Evolutionary conservation across 2,888 invertebrate genomes (phyloP).

Genomic region (Tenthredo scrophulariae): DNA sequence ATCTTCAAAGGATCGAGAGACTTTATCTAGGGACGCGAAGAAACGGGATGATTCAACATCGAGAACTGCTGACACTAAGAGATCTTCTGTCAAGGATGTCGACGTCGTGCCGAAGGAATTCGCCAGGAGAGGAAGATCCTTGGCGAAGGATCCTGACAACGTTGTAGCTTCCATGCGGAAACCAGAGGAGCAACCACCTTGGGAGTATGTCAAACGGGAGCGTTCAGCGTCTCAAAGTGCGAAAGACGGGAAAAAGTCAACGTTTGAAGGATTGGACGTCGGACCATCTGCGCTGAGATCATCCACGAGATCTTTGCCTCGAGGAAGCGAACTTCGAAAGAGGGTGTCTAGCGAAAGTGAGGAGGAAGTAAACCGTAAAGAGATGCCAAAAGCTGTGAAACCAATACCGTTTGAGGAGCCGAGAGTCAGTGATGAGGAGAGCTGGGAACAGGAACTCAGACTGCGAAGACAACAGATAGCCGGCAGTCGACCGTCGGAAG

Average conservation of each 20-base stretch:
- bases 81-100: constrained; percentile 55
- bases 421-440: constrained; percentile 72
- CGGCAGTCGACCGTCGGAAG: constrained; percentile 65
- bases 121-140: constrained; percentile 16
- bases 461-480: constrained; percentile 67
- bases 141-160: neutral
- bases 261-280: constrained; percentile 57
- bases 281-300: constrained; percentile 56
- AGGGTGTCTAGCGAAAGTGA: constrained; percentile 73
- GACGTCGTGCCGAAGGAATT: constrained; percentile 41
- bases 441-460: constrained; percentile 73
- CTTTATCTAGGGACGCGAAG: constrained; percentile 31
- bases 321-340: constrained; percentile 60
- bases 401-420: constrained; percentile 61
- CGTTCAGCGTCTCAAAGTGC: constrained; percentile 63
- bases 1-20: constrained; percentile 43
- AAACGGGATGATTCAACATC: constrained; percentile 58
- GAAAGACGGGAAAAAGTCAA: constrained; percentile 60
- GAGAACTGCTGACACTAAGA: constrained; percentile 24
- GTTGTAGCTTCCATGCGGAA: constrained; percentile 47
- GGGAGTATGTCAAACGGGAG: constrained; percentile 65
- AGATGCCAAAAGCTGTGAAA: constrained; percentile 56
- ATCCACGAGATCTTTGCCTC: constrained; percentile 50
- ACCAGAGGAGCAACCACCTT: constrained; percentile 65
- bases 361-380: constrained; percentile 60